Conservation (phyloP, 2,888 invertebrate species). For the Rhopalosiphum nymphaeae region DNA sequence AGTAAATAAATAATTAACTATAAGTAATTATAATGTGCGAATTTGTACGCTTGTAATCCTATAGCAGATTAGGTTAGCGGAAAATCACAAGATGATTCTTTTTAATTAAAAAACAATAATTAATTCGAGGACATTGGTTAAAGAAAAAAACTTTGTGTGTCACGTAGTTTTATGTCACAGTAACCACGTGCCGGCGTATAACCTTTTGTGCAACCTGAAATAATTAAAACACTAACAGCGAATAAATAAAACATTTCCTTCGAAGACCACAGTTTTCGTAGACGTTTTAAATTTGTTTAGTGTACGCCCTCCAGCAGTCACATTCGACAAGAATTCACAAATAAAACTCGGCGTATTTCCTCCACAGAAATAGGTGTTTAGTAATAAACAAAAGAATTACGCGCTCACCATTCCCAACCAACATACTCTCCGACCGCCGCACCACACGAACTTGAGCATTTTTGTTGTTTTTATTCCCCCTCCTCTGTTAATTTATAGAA, state of each 20-base stretch:
- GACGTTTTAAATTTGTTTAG: conserved; percentile 13
- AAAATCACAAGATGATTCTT: not conserved
- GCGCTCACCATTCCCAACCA: not conserved
- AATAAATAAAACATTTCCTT: conserved; percentile 23
- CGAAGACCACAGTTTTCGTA: not conserved
- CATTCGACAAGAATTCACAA: not conserved
- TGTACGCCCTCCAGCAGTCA: not conserved
- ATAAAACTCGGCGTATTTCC: not conserved
- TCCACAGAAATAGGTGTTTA: conserved; percentile 7
- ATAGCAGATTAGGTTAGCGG: not conserved
- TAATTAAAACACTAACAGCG: not conserved
- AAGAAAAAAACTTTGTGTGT: conserved; percentile 3
- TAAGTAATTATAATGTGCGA: not conserved
- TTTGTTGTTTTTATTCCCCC: not conserved
- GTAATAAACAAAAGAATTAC: conserved; percentile 14
- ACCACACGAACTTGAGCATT: not conserved
- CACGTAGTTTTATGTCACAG: not conserved
- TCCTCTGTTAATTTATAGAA: conserved; percentile 55
- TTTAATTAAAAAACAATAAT: conserved; percentile 14
- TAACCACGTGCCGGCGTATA: not conserved
- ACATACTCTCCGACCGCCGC: not conserved
- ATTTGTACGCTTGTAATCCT: not conserved
- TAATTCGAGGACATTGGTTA: not conserved
- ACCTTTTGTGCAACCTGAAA: conserved; percentile 1
- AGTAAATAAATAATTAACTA: not conserved